phyloP scores from a whole-genome alignment of 2,888 invertebrate species.

The Eupithecia vulgata region DNA sequence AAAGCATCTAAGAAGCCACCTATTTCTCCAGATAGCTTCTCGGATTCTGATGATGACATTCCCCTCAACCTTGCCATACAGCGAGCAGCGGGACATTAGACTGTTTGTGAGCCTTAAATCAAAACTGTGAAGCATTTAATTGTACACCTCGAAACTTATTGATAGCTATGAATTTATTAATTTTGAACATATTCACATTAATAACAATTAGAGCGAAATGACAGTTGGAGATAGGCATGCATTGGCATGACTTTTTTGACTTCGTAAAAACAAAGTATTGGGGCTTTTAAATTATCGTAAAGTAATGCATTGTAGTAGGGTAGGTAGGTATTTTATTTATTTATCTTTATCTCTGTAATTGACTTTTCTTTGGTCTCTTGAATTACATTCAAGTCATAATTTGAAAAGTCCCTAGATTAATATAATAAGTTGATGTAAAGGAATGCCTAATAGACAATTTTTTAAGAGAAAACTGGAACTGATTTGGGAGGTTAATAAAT shows the following conservation, averaged over 20 bases:
- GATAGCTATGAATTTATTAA: not conserved
- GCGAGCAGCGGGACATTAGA: conserved; percentile 9
- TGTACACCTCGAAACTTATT: conserved; percentile 4
- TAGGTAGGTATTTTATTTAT: not conserved
- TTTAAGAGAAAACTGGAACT: not conserved
- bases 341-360: not conserved
- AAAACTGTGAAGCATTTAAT: conserved; percentile 8
- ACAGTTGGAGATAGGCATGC: no score
- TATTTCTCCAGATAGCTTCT: conserved; percentile 28
- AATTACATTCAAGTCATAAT: conserved; percentile 28
- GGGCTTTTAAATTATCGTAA: not conserved
- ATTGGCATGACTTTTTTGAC: not conserved
- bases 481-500: not conserved
- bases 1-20: not conserved
- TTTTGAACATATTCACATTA: not conserved
- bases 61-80: conserved; percentile 70
- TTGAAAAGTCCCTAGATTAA: conserved; percentile 1
- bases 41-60: conserved; percentile 72
- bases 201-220: not conserved
- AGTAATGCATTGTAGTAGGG: not conserved
- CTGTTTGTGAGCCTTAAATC: not conserved
- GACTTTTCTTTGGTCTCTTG: conserved; percentile 20
- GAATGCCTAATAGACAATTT: conserved; percentile 4
- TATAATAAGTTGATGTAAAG: conserved; percentile 8
- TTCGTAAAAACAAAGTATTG: not conserved